Evolutionary conservation across 1,140 invertebrate species (phyloP).

Genomic region (Drosophila sulfurigaster): DNA sequence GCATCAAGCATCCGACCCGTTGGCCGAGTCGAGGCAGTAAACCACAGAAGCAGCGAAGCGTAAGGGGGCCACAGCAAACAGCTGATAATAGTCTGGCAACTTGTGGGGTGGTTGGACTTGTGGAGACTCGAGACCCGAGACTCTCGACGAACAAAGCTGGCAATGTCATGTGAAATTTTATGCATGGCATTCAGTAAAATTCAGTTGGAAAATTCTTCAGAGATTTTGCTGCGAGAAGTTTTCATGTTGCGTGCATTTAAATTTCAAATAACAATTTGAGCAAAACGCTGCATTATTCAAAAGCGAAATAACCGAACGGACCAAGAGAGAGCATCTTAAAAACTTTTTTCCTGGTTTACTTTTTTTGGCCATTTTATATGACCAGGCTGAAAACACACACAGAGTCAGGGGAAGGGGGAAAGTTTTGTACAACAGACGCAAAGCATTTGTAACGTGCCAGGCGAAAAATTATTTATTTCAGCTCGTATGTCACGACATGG

Average conservation of each 20-base stretch:
- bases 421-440: slow-evolving; percentile 68
- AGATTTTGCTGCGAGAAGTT: slow-evolving; percentile 2
- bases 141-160: slow-evolving; percentile 22
- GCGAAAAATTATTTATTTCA: slow-evolving; percentile 78
- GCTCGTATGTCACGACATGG: slow-evolving; percentile 66
- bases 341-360: slow-evolving; percentile 15
- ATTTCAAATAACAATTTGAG: slow-evolving; percentile 64
- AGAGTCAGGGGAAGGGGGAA: slow-evolving; percentile 15
- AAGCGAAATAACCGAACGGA: slow-evolving; percentile 29
- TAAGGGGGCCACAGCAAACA: slow-evolving; percentile 48
- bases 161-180: slow-evolving; percentile 71
- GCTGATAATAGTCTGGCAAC: slow-evolving; percentile 61
- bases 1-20: slow-evolving; percentile 3
- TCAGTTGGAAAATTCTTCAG: slow-evolving; percentile 56
- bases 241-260: slow-evolving; percentile 48
- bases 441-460: slow-evolving; percentile 81
- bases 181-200: slow-evolving; percentile 67
- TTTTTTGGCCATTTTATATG: slow-evolving; percentile 25
- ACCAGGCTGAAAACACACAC: background rate
- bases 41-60: slow-evolving; percentile 14
- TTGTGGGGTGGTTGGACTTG: background rate
- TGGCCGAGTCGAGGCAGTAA: background rate
- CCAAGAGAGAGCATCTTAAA: slow-evolving; percentile 40
- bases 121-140: background rate
- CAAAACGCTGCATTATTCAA: slow-evolving; percentile 45